phyloP scores from a whole-genome alignment of 2,888 invertebrate species.

The Ischnura elegans region DNA sequence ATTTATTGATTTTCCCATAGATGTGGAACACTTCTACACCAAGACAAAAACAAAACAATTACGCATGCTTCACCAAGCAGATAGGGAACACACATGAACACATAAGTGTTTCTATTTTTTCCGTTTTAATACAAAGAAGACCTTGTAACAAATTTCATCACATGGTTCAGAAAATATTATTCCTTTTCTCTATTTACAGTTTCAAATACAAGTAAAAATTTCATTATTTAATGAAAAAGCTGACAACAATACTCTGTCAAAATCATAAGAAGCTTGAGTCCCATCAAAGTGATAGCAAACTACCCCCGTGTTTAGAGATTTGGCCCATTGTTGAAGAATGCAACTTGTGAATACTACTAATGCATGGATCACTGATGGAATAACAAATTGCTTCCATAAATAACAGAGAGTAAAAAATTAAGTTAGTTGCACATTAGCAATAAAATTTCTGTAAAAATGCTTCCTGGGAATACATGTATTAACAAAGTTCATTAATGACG shows the following conservation, averaged over 20 bases:
- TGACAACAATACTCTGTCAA: constrained; percentile 43
- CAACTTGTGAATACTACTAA: constrained; percentile 32
- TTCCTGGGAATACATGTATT: constrained; percentile 33
- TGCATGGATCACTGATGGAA: constrained; percentile 45
- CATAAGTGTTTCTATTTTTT: constrained; percentile 43
- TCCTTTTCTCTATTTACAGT: constrained; percentile 53
- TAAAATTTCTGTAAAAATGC: constrained; percentile 59
- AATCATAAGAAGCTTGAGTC: constrained; percentile 61
- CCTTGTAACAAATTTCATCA: constrained; percentile 61
- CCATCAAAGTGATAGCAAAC: constrained; percentile 47
- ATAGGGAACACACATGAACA: constrained; percentile 51
- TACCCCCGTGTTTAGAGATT: constrained; percentile 26
- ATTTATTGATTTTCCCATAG: constrained; percentile 50
- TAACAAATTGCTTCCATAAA: constrained; percentile 49
- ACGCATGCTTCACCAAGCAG: constrained; percentile 41
- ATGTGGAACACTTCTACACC: constrained; percentile 55
- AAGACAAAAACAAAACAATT: constrained; percentile 47
- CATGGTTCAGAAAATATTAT: constrained; percentile 60
- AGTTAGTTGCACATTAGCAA: constrained; percentile 49
- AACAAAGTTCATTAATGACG: constrained; percentile 51
- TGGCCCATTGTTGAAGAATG: constrained; percentile 43
- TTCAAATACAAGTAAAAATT: constrained; percentile 60
- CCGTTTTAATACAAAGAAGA: neutral
- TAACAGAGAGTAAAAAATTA: constrained; percentile 52
- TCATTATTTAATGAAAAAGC: constrained; percentile 50